Percentiles rank a stretch among this genome's conserved stretches.
phyloP scores from a whole-genome alignment of 2,888 invertebrate species.

The Caenorhabditis angaria region DNA sequence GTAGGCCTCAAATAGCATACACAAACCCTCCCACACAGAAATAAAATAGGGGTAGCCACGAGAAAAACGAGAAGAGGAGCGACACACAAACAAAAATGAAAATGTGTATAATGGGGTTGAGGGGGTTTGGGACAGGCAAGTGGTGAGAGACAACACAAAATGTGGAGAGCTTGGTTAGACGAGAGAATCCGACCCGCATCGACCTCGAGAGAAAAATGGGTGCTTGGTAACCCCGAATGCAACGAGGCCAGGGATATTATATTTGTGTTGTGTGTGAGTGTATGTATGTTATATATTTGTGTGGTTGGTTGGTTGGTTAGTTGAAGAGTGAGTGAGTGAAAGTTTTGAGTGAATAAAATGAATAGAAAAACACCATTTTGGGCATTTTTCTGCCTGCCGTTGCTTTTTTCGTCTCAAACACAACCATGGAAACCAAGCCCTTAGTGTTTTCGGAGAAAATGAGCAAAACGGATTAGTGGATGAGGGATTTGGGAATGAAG shows the following conservation, averaged over 20 bases:
- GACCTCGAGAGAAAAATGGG: slow-evolving; percentile 9
- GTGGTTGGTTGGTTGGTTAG: not conserved
- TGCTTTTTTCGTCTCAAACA: not conserved
- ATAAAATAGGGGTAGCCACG: no score
- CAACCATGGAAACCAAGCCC: not conserved
- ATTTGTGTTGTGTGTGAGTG: no score
- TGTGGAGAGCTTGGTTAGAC: not conserved
- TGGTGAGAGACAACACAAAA: slow-evolving; percentile 7
- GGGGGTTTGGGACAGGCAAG: not conserved
- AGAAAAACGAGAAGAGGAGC: no score
- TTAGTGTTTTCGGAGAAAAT: not conserved
- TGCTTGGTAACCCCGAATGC: slow-evolving; percentile 2
- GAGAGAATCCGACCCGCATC: not conserved
- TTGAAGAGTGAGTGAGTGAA: not conserved
- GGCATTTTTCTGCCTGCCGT: no score
- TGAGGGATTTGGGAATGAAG: not conserved
- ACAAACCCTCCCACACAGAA: no score
- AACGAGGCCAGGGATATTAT: no score
- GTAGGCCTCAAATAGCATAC: no score
- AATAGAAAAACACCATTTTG: not conserved
- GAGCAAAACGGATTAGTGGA: not conserved
- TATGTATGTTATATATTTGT: not conserved
- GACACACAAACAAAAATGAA: no score
- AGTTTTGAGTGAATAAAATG: not conserved
- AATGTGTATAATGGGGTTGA: no score